phyloP scores from a whole-genome alignment of 2,113 vertebrate species.

The Seriola dumerili region DNA sequence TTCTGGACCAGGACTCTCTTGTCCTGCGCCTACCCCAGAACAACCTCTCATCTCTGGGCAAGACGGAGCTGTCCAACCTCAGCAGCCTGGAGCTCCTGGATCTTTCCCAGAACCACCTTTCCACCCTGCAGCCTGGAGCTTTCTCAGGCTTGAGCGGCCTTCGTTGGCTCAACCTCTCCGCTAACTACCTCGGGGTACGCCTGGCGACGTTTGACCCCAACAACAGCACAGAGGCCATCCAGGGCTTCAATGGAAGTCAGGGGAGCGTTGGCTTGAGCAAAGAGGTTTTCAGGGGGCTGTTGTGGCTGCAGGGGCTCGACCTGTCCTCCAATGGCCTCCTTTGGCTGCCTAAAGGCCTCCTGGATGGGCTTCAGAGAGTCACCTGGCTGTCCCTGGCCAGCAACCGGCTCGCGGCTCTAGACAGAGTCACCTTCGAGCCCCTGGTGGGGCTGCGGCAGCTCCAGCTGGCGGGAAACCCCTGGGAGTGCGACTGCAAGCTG shows the following conservation, averaged over 20 bases:
- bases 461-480: constrained; percentile 92
- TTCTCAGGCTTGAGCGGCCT: constrained; percentile 88
- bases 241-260: constrained; percentile 85
- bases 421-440: constrained; percentile 91
- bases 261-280: constrained; percentile 83
- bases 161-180: constrained; percentile 92
- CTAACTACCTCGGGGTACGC: constrained; percentile 90
- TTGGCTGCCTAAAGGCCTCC: constrained; percentile 88
- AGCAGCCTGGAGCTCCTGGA: constrained; percentile 77
- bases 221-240: constrained; percentile 82
- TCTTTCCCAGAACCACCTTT: constrained; percentile 89
- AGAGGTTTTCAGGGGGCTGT: constrained; percentile 87
- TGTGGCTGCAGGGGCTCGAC: constrained; percentile 88
- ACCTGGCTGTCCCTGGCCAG: constrained; percentile 90
- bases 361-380: constrained; percentile 88
- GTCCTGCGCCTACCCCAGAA: constrained; percentile 89
- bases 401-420: constrained; percentile 89
- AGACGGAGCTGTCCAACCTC: constrained; percentile 62
- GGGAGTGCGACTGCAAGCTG: constrained; percentile 94
- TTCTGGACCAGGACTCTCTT: constrained; percentile 85
- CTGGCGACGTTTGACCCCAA: constrained; percentile 80
- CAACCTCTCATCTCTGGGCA: constrained; percentile 75
- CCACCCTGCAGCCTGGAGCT: constrained; percentile 83
- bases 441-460: constrained; percentile 88
- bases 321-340: constrained; percentile 91